Evolutionary conservation across 2,113 vertebrate species (phyloP).

Genomic region (Rostratula benghalensis): DNA sequence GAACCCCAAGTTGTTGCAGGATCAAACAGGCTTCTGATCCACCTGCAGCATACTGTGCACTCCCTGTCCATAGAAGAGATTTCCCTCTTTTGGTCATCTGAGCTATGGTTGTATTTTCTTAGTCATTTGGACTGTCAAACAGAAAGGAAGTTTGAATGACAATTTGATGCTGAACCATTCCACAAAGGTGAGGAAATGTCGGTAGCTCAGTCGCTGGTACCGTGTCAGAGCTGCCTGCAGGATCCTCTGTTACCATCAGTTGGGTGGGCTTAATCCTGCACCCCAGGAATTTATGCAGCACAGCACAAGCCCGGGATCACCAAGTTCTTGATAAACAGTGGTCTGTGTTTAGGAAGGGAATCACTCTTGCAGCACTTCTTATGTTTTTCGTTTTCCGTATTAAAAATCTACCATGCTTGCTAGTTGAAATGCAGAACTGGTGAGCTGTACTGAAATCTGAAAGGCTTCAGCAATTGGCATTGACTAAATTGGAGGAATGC

Average conservation of each 20-base stretch:
- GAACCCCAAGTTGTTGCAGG: not conserved
- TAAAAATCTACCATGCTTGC: not conserved
- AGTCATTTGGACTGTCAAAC: fast-evolving
- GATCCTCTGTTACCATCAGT: not conserved
- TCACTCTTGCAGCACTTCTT: not conserved
- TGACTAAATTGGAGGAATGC: not conserved
- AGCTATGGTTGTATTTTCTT: not conserved
- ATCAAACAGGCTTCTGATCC: not conserved
- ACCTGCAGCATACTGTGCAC: not conserved
- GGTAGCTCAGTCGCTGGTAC: not conserved
- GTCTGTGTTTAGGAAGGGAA: not conserved
- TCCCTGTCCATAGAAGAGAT: not conserved
- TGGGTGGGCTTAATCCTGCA: not conserved
- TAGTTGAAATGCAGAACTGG: not conserved
- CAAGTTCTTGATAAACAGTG: not conserved
- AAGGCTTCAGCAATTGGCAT: not conserved
- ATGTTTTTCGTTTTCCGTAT: not conserved
- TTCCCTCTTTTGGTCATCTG: not conserved
- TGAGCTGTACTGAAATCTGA: not conserved
- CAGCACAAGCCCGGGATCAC: not conserved
- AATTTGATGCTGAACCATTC: not conserved
- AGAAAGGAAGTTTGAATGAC: not conserved
- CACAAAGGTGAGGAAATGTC: fast-evolving
- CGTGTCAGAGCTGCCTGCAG: not conserved
- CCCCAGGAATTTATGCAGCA: not conserved